These are phyloP conservation scores for Hydrozoanthus gracilis DNA, from an alignment of 92 coral and sea anemone genomes.

Conservation along the genomic window DNA sequence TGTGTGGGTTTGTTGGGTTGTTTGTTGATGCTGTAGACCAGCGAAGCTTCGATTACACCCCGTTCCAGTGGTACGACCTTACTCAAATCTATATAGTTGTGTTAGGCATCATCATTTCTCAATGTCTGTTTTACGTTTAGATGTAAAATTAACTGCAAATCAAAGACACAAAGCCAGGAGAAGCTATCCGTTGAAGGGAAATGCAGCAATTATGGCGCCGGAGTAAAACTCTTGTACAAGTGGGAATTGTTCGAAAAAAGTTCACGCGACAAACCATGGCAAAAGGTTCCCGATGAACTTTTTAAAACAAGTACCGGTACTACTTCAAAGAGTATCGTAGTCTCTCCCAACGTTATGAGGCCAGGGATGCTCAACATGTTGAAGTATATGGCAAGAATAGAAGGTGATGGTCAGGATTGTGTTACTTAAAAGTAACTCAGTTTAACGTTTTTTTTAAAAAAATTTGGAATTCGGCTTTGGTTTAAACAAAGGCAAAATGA, in stretches of 20 bases:
- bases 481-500: too few relatives aligned
- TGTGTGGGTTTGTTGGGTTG: too few relatives aligned
- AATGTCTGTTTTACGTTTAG: not conserved
- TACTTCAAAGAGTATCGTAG: conserved; percentile 47
- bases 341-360: conserved; percentile 38
- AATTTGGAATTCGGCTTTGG: too few relatives aligned
- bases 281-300: conserved; percentile 22
- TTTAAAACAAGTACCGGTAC: conserved; percentile 49
- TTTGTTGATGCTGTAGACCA: too few relatives aligned
- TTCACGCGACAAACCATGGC: conserved; percentile 30
- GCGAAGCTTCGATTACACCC: too few relatives aligned
- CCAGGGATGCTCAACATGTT: conserved; percentile 60
- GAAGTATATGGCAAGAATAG: conserved; percentile 4
- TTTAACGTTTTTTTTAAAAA: not conserved
- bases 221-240: conserved; percentile 18
- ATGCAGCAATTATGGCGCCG: conserved; percentile 53
- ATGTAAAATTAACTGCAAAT: conserved; percentile 27
- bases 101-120: too few relatives aligned
- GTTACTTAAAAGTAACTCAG: not conserved
- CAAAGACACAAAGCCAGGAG: conserved; percentile 46
- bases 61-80: too few relatives aligned
- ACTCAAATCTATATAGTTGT: too few relatives aligned
- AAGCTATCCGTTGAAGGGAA: conserved; percentile 32
- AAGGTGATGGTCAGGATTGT: not conserved
- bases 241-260: conserved; percentile 64